phyloP scores from a whole-genome alignment of 2,113 vertebrate genomes.

The Lagenorhynchus albirostris region DNA sequence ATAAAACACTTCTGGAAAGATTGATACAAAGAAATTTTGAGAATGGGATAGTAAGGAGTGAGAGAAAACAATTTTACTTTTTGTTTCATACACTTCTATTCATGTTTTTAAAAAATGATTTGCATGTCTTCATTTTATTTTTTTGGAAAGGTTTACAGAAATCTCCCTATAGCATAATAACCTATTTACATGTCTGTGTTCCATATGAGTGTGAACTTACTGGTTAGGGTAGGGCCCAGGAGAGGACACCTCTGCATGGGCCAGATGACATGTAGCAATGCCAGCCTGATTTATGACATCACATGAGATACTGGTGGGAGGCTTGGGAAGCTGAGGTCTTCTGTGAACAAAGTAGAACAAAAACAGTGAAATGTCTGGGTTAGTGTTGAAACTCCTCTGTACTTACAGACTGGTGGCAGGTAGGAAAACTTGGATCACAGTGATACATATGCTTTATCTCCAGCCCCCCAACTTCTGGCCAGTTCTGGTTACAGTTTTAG shows the following conservation, averaged over 20 bases:
- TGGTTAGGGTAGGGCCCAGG: not conserved
- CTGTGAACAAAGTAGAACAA: not conserved
- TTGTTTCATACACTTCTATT: not conserved
- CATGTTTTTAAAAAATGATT: not conserved
- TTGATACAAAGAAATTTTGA: not conserved
- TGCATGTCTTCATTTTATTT: not conserved
- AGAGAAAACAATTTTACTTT: not conserved
- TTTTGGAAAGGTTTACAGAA: not conserved
- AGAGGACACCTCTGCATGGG: not conserved
- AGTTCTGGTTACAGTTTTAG: not conserved
- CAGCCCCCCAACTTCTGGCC: not conserved
- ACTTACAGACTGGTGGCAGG: not conserved
- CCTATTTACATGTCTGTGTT: not conserved
- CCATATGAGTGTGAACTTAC: not conserved
- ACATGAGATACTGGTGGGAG: not conserved
- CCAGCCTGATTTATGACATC: not conserved
- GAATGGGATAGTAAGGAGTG: not conserved
- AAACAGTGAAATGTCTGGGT: not conserved
- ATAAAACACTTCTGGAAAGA: slow-evolving; percentile 2
- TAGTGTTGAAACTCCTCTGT: not conserved
- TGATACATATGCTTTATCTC: not conserved
- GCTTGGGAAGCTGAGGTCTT: not conserved
- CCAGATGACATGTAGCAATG: not conserved
- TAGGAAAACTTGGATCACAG: not conserved
- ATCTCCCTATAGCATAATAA: not conserved